phyloP scores from a whole-genome alignment of 2,113 vertebrate genomes.

The Brevimyrus niger region DNA sequence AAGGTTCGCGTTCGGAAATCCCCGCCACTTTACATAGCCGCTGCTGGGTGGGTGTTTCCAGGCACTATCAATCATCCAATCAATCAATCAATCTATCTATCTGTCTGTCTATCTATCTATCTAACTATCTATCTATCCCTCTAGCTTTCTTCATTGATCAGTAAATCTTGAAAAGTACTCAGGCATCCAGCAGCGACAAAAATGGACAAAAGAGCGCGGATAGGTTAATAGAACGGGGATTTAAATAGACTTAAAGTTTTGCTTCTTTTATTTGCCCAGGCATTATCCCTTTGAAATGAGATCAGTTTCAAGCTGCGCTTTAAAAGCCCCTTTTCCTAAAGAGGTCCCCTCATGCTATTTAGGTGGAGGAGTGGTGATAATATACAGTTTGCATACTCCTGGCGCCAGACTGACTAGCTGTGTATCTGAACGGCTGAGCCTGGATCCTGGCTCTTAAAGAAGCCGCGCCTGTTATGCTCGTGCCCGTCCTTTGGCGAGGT shows the following conservation, averaged over 20 bases:
- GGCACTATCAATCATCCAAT: neutral
- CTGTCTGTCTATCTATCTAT: neutral
- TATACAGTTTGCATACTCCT: slow-evolving; percentile 88
- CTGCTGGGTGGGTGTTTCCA: neutral
- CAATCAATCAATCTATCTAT: neutral
- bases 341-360: slow-evolving; percentile 74
- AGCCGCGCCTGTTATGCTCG: slow-evolving; percentile 60
- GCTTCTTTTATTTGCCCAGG: slow-evolving; percentile 59
- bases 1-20: neutral
- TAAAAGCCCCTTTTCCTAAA: slow-evolving; percentile 67
- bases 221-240: slow-evolving; percentile 43
- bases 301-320: slow-evolving; percentile 81
- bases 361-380: slow-evolving; percentile 94
- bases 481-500: slow-evolving; percentile 53
- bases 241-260: slow-evolving; percentile 49
- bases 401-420: slow-evolving; percentile 92
- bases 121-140: neutral
- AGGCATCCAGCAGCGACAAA: neutral
- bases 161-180: slow-evolving; percentile 13
- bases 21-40: neutral
- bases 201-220: slow-evolving; percentile 35
- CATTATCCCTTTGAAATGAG: slow-evolving; percentile 75
- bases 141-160: slow-evolving; percentile 23
- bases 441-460: slow-evolving; percentile 91
- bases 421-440: slow-evolving; percentile 81